Conservation (phyloP, 2,113 vertebrate species). For the Cyanoderma ruficeps region DNA sequence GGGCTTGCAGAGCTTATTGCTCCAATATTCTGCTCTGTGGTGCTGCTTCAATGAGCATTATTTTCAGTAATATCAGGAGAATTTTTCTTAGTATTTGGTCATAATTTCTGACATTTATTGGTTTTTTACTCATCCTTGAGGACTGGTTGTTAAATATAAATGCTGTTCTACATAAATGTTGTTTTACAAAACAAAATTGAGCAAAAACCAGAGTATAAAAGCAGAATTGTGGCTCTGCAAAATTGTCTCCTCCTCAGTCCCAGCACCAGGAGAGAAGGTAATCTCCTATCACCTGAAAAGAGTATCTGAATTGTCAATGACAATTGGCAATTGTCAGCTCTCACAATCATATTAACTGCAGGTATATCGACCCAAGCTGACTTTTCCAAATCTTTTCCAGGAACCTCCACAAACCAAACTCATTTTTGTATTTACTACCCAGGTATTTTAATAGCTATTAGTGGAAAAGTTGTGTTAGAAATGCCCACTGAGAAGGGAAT, state of each 20-base stretch:
- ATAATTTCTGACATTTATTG: neutral
- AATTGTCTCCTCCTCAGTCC: neutral
- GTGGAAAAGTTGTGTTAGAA: neutral
- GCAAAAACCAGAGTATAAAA: neutral
- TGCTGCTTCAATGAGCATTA: neutral
- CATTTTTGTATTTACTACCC: neutral
- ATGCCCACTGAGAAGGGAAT: neutral
- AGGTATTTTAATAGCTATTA: neutral
- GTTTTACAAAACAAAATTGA: neutral
- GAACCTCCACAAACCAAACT: neutral
- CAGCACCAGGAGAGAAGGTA: neutral
- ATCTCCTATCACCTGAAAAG: neutral
- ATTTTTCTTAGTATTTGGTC: neutral
- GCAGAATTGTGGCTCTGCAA: neutral
- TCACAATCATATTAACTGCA: neutral
- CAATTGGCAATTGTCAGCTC: neutral
- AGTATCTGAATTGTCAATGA: neutral
- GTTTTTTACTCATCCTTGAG: neutral
- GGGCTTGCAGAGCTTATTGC: neutral
- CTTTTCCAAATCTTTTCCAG: neutral
- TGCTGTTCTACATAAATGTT: neutral
- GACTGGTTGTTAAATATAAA: neutral
- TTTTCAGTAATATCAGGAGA: neutral
- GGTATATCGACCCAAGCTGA: neutral
- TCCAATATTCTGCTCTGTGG: neutral